Conservation (phyloP, 1,140 invertebrate species). For the Eupeodes corollae region DNA sequence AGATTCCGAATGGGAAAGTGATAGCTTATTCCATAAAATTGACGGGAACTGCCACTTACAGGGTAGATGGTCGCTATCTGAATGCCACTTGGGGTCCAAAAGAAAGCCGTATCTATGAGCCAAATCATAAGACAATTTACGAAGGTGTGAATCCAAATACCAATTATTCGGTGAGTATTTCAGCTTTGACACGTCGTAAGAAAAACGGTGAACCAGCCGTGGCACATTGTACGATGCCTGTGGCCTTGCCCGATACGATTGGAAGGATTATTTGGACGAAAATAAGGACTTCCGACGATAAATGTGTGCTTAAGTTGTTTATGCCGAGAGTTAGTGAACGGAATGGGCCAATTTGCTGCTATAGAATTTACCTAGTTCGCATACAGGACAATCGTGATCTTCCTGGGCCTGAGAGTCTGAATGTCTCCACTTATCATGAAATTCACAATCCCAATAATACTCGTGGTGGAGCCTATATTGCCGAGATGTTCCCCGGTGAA, state of each 20-base stretch:
- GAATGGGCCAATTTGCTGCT: conserved; percentile 79
- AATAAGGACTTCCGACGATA: conserved; percentile 49
- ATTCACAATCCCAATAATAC: conserved; percentile 46
- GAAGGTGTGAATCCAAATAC: conserved; percentile 59
- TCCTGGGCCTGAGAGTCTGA: conserved; percentile 52
- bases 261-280: conserved; percentile 58
- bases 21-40: conserved; percentile 45
- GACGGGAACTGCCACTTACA: conserved; percentile 47
- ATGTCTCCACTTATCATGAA: conserved; percentile 57
- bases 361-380: conserved; percentile 65
- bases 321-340: conserved; percentile 66
- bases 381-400: conserved; percentile 55
- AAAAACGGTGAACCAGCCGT: conserved; percentile 49
- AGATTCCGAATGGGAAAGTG: conserved; percentile 61
- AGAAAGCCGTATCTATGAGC: conserved; percentile 45
- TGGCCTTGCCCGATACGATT: conserved; percentile 53
- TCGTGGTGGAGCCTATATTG: conserved; percentile 61
- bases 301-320: conserved; percentile 57
- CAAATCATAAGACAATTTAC: conserved; percentile 23
- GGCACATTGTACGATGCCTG: conserved; percentile 50
- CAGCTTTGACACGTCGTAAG: conserved; percentile 58
- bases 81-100: conserved; percentile 47
- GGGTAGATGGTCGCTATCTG: conserved; percentile 42
- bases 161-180: conserved; percentile 61
- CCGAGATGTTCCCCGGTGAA: conserved; percentile 62